Evolutionary conservation across 2,113 vertebrate genomes (phyloP), one percentile per base, ranked within the genome.

Genomic region (Empidonax alnorum): DNA sequence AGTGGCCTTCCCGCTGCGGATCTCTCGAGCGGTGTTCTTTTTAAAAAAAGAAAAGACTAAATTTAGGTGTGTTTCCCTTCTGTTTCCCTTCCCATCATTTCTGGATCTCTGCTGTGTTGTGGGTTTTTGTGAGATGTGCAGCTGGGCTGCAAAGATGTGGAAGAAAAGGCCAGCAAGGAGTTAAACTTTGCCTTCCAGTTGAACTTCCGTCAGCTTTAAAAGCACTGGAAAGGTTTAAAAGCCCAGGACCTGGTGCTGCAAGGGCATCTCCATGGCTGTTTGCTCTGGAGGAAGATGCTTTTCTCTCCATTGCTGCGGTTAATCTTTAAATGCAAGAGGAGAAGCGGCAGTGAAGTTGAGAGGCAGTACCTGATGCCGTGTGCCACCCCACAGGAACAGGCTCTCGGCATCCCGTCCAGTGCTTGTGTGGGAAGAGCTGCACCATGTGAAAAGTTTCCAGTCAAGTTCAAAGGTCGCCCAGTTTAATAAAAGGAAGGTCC

Each of bases 321-420:
- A 7, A 35, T 75, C 56, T 84, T 78, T 30, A 68, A 78, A 47
- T 1, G 4, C 3, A 3, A 68, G 78, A 93, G 62, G 58, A 78
- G 12, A 73, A 93, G 77, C 49, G 0, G 0, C 74, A 30, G 30
- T 23, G 62, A 89, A 59, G 56, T 65, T 74, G 14, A 10, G 35
- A 52, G 62, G 61, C 3, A 1, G 27, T 33, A 39, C 39, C 37
- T 8, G 47, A 23, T 25, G 49, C 69, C 1, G 0, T 9, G 10
- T 59, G 33, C 41, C 0, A 1, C 50, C 41, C 35, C 46, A 1
- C 2, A 37, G 55, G 56, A 61, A 21, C 0, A 1, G 59, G 63
- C 42, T 77, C 20, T 37, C 2, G 0, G 8, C 16, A 31, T 28
- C 19, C 24, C 1, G 0, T 31, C 37, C 0, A 0, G 0, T 2